phyloP scores from a whole-genome alignment of 2,113 vertebrate species.

The Piaya cayana region DNA sequence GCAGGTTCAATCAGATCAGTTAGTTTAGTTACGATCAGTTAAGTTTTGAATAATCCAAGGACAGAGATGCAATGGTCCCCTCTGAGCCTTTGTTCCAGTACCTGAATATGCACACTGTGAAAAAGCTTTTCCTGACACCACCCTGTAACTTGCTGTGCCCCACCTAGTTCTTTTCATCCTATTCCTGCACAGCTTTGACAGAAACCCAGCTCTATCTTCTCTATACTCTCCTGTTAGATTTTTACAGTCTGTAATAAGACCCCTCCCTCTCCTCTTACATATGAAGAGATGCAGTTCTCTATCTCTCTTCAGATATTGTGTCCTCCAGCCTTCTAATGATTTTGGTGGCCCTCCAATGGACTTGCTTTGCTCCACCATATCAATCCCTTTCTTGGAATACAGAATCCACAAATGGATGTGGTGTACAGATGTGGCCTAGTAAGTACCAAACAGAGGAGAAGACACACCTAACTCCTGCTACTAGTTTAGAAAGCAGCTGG shows the following conservation, averaged over 20 bases:
- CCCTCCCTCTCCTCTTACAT: background rate
- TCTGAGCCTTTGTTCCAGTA: background rate
- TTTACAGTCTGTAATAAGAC: background rate
- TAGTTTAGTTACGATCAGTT: background rate
- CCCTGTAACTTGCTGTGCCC: background rate
- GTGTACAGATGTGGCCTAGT: background rate
- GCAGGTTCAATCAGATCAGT: background rate
- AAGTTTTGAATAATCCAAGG: background rate
- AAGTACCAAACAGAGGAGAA: background rate
- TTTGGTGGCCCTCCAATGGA: background rate
- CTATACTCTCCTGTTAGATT: background rate
- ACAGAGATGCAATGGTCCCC: background rate
- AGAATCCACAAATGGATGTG: background rate
- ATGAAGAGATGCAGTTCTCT: background rate
- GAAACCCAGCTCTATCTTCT: background rate
- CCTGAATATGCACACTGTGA: background rate
- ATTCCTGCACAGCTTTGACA: background rate
- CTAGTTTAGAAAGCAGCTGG: background rate
- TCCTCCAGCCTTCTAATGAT: background rate
- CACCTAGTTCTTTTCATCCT: background rate
- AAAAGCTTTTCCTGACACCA: background rate
- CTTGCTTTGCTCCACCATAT: background rate
- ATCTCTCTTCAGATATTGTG: background rate
- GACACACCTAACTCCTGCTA: background rate
- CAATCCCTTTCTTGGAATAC: background rate